Base-by-base conservation (phyloP, 2,113 vertebrate species). In the Brachyhypopomus occidentalis region DNA sequence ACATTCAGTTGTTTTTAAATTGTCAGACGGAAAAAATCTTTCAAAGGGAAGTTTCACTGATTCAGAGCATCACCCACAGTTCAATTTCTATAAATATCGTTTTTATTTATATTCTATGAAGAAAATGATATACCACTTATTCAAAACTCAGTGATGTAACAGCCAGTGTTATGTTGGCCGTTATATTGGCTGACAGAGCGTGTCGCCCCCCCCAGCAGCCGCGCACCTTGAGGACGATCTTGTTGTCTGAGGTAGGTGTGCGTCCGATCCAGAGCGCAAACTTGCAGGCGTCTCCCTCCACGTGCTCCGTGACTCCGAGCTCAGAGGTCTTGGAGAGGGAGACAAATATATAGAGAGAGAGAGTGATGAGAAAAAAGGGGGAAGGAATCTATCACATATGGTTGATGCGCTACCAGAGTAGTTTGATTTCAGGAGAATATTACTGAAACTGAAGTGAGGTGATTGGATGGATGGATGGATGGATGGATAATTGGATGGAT, bases 251-350 rank as follows among this genome's bases (percentile, higher is more conserved):
- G 30, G 98, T 98, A 6, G 98, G 98, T 0, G 98, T 99, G 84
- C 97, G 95, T 84, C 98, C 98, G 63, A 98, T 91, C 98, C 98
- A 99, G 0, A 99, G 90, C 85, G 98, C 97, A 93, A 99, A 99
- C 86, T 99, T 99, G 91, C 98, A 99, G 72, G 97, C 95, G 87
- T 99, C 98, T 85, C 98, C 98, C 91, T 99, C 98, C 22, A 99
- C 97, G 0, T 99, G 98, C 87, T 99, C 98, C 5, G 98, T 99
- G 82, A 99, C 98, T 79, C 98, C 98, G 79, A 99, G 83, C 88
- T 98, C 98, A 81, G 96, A 99, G 36, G 98, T 99, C 98, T 99
- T 3, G 19, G 20, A 64, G 1, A 36, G 4, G n/a, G 48, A 41
- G 38, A 30, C 30, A 30, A 30, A 30, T 3, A n/a, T n/a, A 75